These are phyloP conservation scores for Holothuria scabra DNA, from an alignment of 53 echinoderm and acorn worm species.

Conservation along the genomic window DNA sequence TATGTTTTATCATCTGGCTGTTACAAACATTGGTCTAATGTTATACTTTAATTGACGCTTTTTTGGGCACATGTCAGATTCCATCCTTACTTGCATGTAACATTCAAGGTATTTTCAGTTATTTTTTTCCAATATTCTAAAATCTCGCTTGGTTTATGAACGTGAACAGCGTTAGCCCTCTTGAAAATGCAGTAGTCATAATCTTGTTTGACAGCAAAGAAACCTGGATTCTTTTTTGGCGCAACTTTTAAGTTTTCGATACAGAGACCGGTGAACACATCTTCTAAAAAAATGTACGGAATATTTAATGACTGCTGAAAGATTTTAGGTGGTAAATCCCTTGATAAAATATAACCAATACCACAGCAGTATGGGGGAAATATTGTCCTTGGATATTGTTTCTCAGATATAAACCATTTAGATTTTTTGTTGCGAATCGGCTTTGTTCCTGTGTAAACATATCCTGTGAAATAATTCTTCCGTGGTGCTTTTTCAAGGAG, in stretches of 20 bases:
- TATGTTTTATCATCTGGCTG: too few species aligned
- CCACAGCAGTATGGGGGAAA: conserved; percentile 36
- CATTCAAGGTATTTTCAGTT: not conserved
- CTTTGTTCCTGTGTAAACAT: conserved; percentile 7
- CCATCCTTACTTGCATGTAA: not conserved
- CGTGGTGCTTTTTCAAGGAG: conserved; percentile 21
- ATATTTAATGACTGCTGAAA: not conserved
- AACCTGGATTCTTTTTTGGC: conserved; percentile 22
- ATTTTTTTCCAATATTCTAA: conserved; percentile 4
- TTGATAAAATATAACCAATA: conserved; percentile 21
- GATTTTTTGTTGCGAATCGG: conserved; percentile 10
- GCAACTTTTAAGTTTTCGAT: conserved; percentile 24
- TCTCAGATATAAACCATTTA: conserved; percentile 26
- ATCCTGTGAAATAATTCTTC: conserved; percentile 10
- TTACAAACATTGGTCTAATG: too few species aligned
- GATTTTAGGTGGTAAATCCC: not conserved
- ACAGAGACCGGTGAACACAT: conserved; percentile 25
- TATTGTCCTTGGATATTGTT: not conserved
- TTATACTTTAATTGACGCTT: too few species aligned
- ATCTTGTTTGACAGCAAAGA: conserved; percentile 3
- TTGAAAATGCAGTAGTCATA: conserved; percentile 37
- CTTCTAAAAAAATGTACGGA: conserved; percentile 38
- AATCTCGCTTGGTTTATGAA: not conserved
- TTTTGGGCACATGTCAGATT: too few species aligned
- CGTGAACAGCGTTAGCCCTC: not conserved